Base-by-base conservation (phyloP, 2,888 invertebrate species). In the Sarcophaga caerulescens region DNA sequence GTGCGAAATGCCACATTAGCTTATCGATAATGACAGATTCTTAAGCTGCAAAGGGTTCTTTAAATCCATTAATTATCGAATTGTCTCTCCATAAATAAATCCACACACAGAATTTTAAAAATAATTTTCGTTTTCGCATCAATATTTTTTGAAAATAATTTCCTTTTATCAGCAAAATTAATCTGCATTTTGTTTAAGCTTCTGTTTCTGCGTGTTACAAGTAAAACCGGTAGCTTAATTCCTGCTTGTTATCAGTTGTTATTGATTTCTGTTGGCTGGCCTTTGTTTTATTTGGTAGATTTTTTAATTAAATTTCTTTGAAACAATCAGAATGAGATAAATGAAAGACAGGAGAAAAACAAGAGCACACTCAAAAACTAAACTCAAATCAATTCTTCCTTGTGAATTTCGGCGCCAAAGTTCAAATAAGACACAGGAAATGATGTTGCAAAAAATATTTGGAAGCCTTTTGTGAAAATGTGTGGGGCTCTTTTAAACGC, bases 381-480 rank as follows among this genome's bases (percentile, higher is more conserved):
- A 78, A 84, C 81, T 57, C 57, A 68, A 75, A 84, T 84, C 85
- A 77, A 84, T 81, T 57, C 60, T 44, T 45, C 52, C 59, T 86
- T 84, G 85, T 84, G 81, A 84, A 84, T 68, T 81, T 81, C 65
- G 86, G 84, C 86, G 86, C 86, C 81, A 45, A 84, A 84, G 68
- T 78, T 68, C 71, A 69, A 85, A 76, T 77, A 80, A 80, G 25
- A 71, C 81, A 84, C 85, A 84, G 86, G 86, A 86, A 81, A 81
- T 84, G 81, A 75, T 80, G 66, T 65, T 68, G 68, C 35, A 35
- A 35, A 52, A 80, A 57, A 25, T 66, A 57, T 81, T 65, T 8
- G 35, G 23, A 35, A 71, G 10, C 17, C 17, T 45, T 45, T 45
- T 45, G 35, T 17, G 3, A 47, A 63, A 23, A 44, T 35, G 35